Evolutionary conservation across 1,140 invertebrate genomes (phyloP).

Genomic region (Ips nitidus): DNA sequence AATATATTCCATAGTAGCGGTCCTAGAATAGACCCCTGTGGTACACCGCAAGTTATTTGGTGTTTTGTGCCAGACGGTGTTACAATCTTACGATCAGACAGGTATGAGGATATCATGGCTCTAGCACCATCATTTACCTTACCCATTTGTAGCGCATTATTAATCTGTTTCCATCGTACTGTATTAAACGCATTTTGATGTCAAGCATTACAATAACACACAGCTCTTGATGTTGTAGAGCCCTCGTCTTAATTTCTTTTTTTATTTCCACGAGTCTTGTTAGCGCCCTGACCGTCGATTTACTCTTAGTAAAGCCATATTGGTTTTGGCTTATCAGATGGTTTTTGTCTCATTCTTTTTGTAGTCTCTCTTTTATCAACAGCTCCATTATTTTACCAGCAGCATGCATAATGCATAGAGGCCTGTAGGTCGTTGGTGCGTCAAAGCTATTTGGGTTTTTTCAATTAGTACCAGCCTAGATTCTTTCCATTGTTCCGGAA

Average conservation of each 20-base stretch:
- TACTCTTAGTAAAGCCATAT: conserved; percentile 35
- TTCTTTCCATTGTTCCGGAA: too few relatives aligned
- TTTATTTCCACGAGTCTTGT: conserved; percentile 33
- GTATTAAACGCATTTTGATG: conserved; percentile 53
- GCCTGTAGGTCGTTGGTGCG: conserved; percentile 4
- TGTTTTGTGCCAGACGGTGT: conserved; percentile 49
- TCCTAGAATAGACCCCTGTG: conserved; percentile 54
- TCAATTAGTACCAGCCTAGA: conserved; percentile 15
- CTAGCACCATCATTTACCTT: conserved; percentile 40
- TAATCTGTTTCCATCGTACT: conserved; percentile 48
- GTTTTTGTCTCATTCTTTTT: conserved; percentile 26
- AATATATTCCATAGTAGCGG: conserved; percentile 52
- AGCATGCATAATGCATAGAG: conserved; percentile 21
- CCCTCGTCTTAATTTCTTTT: not conserved
- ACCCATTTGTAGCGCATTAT: conserved; percentile 17
- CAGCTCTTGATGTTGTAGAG: not conserved
- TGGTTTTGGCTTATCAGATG: conserved; percentile 30
- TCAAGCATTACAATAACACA: conserved; percentile 49
- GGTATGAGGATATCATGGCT: conserved; percentile 47
- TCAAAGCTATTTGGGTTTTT: conserved; percentile 16
- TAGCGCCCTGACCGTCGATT: conserved; percentile 37
- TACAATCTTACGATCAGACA: conserved; percentile 40
- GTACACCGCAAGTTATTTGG: conserved; percentile 23
- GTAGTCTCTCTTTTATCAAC: conserved; percentile 21
- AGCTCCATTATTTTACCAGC: not conserved